phyloP scores from a whole-genome alignment of 2,888 invertebrate species.

The Dromius quadrimaculatus region DNA sequence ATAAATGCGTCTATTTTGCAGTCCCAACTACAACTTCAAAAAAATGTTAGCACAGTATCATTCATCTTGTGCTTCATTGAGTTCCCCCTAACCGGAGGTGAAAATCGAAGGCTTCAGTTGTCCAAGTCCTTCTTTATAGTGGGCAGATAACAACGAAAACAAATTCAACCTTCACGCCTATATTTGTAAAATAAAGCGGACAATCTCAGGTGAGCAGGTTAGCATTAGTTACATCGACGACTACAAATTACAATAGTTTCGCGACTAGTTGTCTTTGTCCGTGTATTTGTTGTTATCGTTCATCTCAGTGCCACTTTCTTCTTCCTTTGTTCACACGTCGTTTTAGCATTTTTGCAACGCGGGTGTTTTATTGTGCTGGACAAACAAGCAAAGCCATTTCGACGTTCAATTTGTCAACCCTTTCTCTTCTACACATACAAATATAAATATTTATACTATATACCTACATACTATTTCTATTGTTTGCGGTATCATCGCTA shows the following conservation, averaged over 20 bases:
- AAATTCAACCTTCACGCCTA: slow-evolving; percentile 31
- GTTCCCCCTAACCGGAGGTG: too few relatives aligned
- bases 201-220: slow-evolving; percentile 10
- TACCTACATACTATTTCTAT: slow-evolving; percentile 1
- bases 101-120: too few relatives aligned
- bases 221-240: slow-evolving; percentile 15
- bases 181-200: slow-evolving; percentile 23
- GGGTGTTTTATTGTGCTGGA: slow-evolving; percentile 26
- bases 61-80: too few relatives aligned
- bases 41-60: too few relatives aligned
- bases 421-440: slow-evolving; percentile 31
- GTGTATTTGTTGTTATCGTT: slow-evolving; percentile 45
- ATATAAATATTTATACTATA: slow-evolving; percentile 12
- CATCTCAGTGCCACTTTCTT: slow-evolving; percentile 49
- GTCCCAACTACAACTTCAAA: too few relatives aligned
- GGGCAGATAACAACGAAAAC: slow-evolving; percentile 21
- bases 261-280: slow-evolving; percentile 36
- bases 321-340: slow-evolving; percentile 48
- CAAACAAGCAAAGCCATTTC: slow-evolving; percentile 16
- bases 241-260: slow-evolving; percentile 34
- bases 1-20: too few relatives aligned
- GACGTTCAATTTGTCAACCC: slow-evolving; percentile 37
- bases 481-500: slow-evolving; percentile 18
- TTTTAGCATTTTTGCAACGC: slow-evolving; percentile 35
- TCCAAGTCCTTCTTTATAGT: slow-evolving; percentile 21